Conservation (phyloP, 2,797 vertebrate genomes). For the Hemitrygon akajei region DNA sequence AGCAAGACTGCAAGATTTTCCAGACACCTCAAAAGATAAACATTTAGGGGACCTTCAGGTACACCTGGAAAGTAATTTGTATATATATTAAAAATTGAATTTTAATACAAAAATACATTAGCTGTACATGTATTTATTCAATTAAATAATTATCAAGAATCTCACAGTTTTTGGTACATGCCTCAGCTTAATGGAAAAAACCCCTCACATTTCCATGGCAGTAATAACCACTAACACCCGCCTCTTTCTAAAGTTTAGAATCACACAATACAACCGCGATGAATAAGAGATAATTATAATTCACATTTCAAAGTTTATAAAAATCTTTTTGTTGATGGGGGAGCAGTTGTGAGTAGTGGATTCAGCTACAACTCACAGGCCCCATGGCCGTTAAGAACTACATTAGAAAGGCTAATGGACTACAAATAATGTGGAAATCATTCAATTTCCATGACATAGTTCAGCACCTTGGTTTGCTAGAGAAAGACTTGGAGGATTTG, state of each 20-base stretch:
- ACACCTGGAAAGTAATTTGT: conserved; percentile 39
- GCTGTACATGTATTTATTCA: conserved; percentile 36
- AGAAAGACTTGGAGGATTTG: not conserved
- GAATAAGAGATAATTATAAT: not conserved
- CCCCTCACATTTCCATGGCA: not conserved
- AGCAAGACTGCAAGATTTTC: conserved; percentile 12
- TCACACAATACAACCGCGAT: not conserved
- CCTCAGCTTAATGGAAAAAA: not conserved
- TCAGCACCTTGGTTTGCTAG: not conserved
- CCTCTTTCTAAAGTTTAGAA: not conserved
- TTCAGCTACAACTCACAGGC: not conserved
- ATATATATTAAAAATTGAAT: conserved; percentile 38
- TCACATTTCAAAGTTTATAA: not conserved
- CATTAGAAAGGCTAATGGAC: not conserved
- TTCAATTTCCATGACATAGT: not conserved
- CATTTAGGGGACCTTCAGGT: conserved; percentile 51
- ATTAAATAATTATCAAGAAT: conserved; percentile 42
- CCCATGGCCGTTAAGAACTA: not conserved
- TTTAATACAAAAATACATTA: not conserved
- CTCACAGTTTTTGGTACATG: not conserved
- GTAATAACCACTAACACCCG: not conserved
- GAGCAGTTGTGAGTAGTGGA: not conserved
- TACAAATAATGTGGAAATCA: not conserved
- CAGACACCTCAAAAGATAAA: conserved; percentile 62
- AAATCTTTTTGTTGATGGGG: not conserved